phyloP scores from a whole-genome alignment of 2,888 invertebrate genomes.

The Timema cristinae region DNA sequence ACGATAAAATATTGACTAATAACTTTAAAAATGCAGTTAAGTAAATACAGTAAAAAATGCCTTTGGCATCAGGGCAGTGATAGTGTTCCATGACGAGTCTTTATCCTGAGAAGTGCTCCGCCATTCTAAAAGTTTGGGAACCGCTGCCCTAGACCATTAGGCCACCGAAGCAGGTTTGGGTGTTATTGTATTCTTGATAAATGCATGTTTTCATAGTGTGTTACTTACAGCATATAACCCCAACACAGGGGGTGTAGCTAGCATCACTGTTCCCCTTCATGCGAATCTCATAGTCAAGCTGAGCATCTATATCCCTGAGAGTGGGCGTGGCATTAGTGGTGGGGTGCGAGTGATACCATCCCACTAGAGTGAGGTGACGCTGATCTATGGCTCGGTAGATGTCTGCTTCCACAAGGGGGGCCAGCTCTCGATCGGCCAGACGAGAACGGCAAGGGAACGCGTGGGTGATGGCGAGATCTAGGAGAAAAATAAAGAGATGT shows the following conservation, averaged over 20 bases:
- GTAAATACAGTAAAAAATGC: no score
- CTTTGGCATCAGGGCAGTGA: no score
- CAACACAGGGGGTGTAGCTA: constrained; percentile 90
- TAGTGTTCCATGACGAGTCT: no score
- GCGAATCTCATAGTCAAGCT: constrained; percentile 90
- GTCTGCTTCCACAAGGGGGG: constrained; percentile 72
- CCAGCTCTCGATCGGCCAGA: constrained; percentile 72
- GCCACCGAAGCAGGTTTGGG: no score
- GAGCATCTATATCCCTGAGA: constrained; percentile 83
- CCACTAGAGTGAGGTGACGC: constrained; percentile 75
- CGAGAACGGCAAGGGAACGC: constrained; percentile 85
- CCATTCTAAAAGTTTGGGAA: no score
- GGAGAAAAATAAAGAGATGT: constrained; percentile 37
- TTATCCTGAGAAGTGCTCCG: no score
- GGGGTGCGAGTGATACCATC: constrained; percentile 97
- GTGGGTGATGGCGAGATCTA: constrained; percentile 81
- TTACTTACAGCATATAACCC: constrained; percentile 84
- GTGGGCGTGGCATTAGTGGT: constrained; percentile 83
- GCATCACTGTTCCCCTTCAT: constrained; percentile 90
- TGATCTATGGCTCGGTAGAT: constrained; percentile 80
- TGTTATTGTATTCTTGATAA: no score
- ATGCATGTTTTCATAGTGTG: no score
- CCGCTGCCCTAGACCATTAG: no score
- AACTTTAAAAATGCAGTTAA: no score
- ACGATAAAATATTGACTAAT: no score